phyloP scores from a whole-genome alignment of 2,797 vertebrate species.

The Darevskia mixta region DNA sequence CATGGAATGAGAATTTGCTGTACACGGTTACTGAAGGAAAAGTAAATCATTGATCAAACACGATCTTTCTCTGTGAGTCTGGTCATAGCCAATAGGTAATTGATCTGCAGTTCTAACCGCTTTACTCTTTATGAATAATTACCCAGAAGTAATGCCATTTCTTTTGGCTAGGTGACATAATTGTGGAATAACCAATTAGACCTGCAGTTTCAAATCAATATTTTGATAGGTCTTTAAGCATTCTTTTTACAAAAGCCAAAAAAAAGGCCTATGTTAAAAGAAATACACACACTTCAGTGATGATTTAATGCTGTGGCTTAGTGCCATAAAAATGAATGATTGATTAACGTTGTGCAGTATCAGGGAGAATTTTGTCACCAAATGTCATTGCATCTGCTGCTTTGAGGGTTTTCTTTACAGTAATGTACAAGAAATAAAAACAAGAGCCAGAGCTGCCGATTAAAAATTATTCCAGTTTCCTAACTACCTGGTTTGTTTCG shows the following conservation, averaged over 20 bases:
- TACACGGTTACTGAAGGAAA: slow-evolving; percentile 42
- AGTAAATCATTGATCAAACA: slow-evolving; percentile 64
- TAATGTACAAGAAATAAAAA: slow-evolving; percentile 60
- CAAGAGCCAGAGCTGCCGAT: slow-evolving; percentile 20
- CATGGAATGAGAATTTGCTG: slow-evolving; percentile 57
- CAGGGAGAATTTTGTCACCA: slow-evolving; percentile 42
- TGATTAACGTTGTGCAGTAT: not conserved
- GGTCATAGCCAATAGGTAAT: slow-evolving; percentile 53
- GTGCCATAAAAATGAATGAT: slow-evolving; percentile 49
- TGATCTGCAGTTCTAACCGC: slow-evolving; percentile 62
- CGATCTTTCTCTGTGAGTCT: slow-evolving; percentile 27
- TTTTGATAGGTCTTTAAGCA: slow-evolving; percentile 60
- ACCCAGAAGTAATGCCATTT: slow-evolving; percentile 46
- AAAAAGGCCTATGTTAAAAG: slow-evolving; percentile 47
- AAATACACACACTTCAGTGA: slow-evolving; percentile 17
- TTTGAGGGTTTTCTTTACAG: slow-evolving; percentile 42
- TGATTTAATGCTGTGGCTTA: slow-evolving; percentile 32
- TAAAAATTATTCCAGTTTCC: slow-evolving; percentile 48
- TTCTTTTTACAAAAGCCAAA: slow-evolving; percentile 54
- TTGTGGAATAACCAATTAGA: slow-evolving; percentile 55
- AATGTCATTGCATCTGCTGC: slow-evolving; percentile 52
- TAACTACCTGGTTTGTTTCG: slow-evolving; percentile 35
- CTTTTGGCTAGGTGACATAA: slow-evolving; percentile 39
- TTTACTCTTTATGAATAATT: slow-evolving; percentile 64
- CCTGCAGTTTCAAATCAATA: slow-evolving; percentile 54